Percentiles rank a stretch among this genome's conserved stretches.
Evolutionary conservation across 2,113 vertebrate species (phyloP).

Genomic region (Solenodon paradoxus): DNA sequence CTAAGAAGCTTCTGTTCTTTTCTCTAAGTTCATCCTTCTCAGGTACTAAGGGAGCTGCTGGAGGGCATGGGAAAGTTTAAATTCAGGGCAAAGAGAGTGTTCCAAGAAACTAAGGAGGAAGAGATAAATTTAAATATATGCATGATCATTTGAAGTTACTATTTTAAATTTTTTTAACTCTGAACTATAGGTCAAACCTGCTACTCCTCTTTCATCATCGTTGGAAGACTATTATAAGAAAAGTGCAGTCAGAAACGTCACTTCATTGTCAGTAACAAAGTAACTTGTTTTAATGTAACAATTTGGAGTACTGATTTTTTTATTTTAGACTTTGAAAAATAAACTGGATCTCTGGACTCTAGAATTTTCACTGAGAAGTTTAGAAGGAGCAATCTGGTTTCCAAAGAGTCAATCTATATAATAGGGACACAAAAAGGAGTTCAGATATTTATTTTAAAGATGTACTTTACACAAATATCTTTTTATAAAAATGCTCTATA

Average conservation of each 20-base stretch:
- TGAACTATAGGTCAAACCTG: neutral
- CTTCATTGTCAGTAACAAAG: neutral
- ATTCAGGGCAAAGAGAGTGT: neutral
- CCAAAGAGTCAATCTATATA: rapidly evolving
- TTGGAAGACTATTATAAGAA: neutral
- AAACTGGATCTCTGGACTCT: neutral
- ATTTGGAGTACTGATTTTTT: neutral
- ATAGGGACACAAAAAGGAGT: rapidly evolving
- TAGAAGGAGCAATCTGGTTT: neutral
- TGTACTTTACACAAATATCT: no score
- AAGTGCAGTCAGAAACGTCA: neutral
- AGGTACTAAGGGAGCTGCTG: neutral
- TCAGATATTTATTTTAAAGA: neutral
- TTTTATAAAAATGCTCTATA: no score
- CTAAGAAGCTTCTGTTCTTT: neutral
- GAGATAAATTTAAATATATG: neutral
- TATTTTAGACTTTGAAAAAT: neutral
- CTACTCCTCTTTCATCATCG: neutral
- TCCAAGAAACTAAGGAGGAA: neutral
- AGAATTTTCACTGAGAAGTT: rapidly evolving
- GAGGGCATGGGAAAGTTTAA: neutral
- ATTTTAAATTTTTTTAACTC: neutral
- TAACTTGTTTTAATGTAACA: neutral
- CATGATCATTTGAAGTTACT: neutral
- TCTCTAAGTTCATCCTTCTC: neutral